A percentile compares a stretch with the other conserved stretches of the same genome.
These are phyloP conservation scores for Perodicticus potto DNA, from an alignment of 2,797 vertebrate genomes.

Conservation along the genomic window DNA sequence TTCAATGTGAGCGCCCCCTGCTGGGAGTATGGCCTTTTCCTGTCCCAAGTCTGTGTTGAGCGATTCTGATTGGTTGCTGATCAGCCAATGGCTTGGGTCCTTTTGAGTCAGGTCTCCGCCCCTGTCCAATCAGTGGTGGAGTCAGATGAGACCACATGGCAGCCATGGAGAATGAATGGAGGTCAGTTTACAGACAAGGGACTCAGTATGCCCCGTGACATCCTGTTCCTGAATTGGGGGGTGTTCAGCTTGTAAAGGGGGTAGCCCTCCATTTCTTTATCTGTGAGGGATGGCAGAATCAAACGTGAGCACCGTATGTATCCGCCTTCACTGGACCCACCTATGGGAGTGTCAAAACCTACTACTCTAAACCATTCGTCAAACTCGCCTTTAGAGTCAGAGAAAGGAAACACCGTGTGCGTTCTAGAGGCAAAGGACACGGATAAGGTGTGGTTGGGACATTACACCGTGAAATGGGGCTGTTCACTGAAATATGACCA, in stretches of 20 bases:
- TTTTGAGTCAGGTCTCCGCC: not conserved
- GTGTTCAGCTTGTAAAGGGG: not conserved
- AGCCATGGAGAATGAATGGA: not conserved
- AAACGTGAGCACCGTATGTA: rapidly evolving
- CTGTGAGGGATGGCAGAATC: not conserved
- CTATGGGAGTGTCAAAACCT: not conserved
- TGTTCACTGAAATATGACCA: not conserved
- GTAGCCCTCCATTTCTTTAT: not conserved
- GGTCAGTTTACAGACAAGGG: not conserved
- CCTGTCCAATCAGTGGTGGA: not conserved
- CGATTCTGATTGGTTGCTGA: not conserved
- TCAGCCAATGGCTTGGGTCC: not conserved
- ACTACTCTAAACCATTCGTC: not conserved
- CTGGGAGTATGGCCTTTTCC: not conserved
- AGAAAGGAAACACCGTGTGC: not conserved
- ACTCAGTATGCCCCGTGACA: not conserved
- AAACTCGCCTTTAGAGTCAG: not conserved
- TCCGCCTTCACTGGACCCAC: not conserved
- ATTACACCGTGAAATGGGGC: not conserved
- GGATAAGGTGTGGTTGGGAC: not conserved
- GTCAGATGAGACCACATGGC: not conserved
- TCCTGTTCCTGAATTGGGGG: not conserved
- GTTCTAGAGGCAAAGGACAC: not conserved
- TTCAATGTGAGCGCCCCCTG: not conserved
- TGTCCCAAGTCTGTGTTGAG: not conserved